Evolutionary conservation across 2,888 invertebrate species (phyloP), one percentile per base, ranked within the genome.

Genomic region (Magallana nippona): DNA sequence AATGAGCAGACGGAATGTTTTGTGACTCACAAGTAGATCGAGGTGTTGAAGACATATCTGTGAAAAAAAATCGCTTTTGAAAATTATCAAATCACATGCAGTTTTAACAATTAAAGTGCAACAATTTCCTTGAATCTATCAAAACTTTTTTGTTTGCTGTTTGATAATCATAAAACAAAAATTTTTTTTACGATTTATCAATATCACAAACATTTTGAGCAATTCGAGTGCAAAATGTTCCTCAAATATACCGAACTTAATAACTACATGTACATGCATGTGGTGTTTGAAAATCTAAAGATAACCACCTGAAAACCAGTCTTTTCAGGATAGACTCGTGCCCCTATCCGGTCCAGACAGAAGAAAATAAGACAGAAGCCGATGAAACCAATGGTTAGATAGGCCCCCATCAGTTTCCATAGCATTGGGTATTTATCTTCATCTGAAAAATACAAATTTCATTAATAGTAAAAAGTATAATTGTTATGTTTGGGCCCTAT

Each of bases 331-430:
- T 91, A 90, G 1, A 92, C 88, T 71, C 89, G 90, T 81, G 93
- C 92, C 17, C 93, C 93, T 22, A 94, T 93, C 82, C 89, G 90
- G 84, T 93, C 93, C 80, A 94, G 87, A 82, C 93, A 91, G 15
- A 94, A 82, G 60, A 93, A 86, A 13, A 93, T 91, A 8, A 93
- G 89, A 71, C 91, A 88, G 87, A 94, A 93, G 2, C 93, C 93
- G 17, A 92, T 87, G 82, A 92, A 91, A 57, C 92, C 94, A 71
- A 94, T 88, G 19, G 92, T 91, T 8, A 93, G 84, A 85, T 93
- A 93, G 85, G 92, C 92, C 84, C 91, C 91, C 93, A 94, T 94
- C 85, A 94, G 86, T 87, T 93, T 93, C 91, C 91, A 92, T 78
- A 92, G 82, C 10, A 90, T 88, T 10, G 83, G 82, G 27, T 63